Evolutionary conservation across 1,140 invertebrate genomes (phyloP).

Genomic region (Aculops lycopersici): DNA sequence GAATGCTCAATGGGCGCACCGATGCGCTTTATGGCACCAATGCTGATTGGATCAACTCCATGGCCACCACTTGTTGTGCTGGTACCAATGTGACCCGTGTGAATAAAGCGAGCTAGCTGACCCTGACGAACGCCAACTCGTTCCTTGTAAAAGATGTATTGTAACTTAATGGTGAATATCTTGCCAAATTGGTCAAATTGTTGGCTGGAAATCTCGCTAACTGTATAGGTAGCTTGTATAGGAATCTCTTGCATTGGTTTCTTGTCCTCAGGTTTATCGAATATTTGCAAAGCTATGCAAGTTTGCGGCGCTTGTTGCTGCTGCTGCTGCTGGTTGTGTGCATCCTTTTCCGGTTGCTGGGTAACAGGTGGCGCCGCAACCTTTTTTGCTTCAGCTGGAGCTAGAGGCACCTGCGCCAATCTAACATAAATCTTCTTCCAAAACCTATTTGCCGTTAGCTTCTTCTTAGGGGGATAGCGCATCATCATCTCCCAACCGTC

Average conservation of each 20-base stretch:
- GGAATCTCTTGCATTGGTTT: conserved; percentile 14
- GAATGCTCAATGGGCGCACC: conserved; percentile 87
- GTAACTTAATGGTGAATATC: conserved; percentile 90
- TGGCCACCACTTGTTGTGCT: background rate
- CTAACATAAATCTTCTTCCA: conserved; percentile 89
- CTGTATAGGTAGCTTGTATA: conserved; percentile 13
- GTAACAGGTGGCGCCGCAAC: too few species aligned
- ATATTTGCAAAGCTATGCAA: conserved; percentile 13
- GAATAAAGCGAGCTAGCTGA: conserved; percentile 32
- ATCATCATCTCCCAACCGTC: conserved; percentile 92
- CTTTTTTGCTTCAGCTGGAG: conserved; percentile 47
- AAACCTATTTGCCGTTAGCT: conserved; percentile 64
- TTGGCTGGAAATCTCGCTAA: conserved; percentile 40
- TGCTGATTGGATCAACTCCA: background rate
- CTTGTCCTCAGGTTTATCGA: conserved; percentile 12
- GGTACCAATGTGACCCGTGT: background rate
- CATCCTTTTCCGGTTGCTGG: conserved; percentile 34
- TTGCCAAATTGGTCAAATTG: conserved; percentile 95
- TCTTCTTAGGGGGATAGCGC: conserved; percentile 84
- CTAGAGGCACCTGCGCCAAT: conserved; percentile 44
- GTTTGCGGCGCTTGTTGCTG: conserved; percentile 1
- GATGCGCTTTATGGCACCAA: conserved; percentile 14
- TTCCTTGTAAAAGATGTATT: conserved; percentile 95
- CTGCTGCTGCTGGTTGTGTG: conserved; percentile 9
- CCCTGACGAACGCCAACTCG: conserved; percentile 77